Percentiles rank a stretch among this genome's conserved stretches.
phyloP scores from a whole-genome alignment of 2,797 vertebrate genomes.

The Adelosebastes latens region DNA sequence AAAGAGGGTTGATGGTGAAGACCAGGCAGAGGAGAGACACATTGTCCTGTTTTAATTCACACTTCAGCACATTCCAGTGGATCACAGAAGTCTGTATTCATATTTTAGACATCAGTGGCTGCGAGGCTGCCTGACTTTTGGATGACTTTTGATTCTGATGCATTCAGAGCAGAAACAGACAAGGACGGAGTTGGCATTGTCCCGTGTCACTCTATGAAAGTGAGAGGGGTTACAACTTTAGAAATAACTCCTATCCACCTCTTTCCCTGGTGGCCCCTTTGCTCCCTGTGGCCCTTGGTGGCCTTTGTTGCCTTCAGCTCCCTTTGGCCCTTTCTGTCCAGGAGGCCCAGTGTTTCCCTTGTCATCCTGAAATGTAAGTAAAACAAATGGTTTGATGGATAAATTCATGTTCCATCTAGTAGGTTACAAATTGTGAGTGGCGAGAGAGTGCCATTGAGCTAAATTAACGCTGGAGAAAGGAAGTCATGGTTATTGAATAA shows the following conservation, averaged over 20 bases:
- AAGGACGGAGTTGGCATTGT: background rate
- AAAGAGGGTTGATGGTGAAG: background rate
- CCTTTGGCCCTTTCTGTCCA: conserved; percentile 74
- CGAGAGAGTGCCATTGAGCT: background rate
- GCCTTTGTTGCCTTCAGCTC: conserved; percentile 70
- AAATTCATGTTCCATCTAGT: background rate
- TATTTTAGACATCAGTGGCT: background rate
- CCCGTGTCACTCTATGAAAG: background rate
- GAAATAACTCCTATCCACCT: conserved; percentile 55
- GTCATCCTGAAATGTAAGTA: conserved; percentile 70
- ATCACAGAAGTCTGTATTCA: background rate
- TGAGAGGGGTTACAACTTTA: background rate
- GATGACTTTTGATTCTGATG: background rate
- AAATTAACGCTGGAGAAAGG: background rate
- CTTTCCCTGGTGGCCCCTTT: conserved; percentile 73
- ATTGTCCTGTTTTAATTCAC: background rate
- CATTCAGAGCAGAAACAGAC: background rate
- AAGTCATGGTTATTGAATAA: background rate
- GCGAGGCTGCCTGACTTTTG: background rate
- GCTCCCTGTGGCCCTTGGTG: conserved; percentile 63
- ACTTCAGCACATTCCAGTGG: too few relatives aligned
- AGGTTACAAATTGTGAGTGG: background rate
- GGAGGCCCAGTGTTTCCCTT: conserved; percentile 65
- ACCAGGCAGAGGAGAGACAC: background rate
- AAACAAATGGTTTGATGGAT: background rate